phyloP scores from a whole-genome alignment of 2,888 invertebrate species.

The Iselma pallidipennis region DNA sequence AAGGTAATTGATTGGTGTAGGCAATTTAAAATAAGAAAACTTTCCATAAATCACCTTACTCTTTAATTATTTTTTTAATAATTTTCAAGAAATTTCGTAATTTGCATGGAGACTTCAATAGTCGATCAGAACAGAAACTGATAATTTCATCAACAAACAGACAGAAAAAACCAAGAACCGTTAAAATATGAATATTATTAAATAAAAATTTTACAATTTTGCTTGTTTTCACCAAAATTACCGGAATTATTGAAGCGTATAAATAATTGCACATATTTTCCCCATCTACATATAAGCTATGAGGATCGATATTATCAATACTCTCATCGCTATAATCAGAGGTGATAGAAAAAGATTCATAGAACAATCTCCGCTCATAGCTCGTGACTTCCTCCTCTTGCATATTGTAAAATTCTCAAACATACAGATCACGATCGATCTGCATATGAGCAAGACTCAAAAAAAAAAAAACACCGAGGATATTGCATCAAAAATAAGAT shows the following conservation, averaged over 20 bases:
- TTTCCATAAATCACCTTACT: too few relatives aligned
- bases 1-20: background rate
- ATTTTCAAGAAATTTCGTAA: background rate
- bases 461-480: too few relatives aligned
- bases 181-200: too few relatives aligned
- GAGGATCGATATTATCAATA: background rate
- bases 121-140: background rate
- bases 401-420: background rate
- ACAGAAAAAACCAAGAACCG: too few relatives aligned
- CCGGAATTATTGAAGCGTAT: background rate
- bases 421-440: background rate
- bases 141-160: too few relatives aligned
- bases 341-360: background rate
- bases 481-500: background rate
- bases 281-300: too few relatives aligned
- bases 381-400: background rate
- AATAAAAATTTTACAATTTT: too few relatives aligned
- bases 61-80: too few relatives aligned
- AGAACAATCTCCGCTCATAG: background rate
- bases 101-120: background rate
- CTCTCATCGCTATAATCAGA: background rate
- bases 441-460: too few relatives aligned
- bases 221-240: background rate
- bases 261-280: too few relatives aligned
- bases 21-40: background rate